Evolutionary conservation across 2,113 vertebrate species (phyloP), one percentile per base, ranked within the genome.

Genomic region (Neolamprologus sp.): DNA sequence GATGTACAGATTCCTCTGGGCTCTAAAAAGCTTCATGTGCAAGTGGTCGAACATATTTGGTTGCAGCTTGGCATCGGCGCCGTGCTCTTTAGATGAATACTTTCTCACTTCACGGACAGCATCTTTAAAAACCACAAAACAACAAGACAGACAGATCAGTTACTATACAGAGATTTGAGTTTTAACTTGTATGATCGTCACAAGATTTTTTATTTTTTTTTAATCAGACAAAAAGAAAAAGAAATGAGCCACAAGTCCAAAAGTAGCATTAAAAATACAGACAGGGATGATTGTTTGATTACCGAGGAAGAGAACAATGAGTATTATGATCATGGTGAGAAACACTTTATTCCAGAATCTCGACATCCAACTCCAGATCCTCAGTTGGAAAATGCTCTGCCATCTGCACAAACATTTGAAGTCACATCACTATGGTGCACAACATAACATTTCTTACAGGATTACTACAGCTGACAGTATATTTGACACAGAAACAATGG

Each of bases 11-110:
- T 99, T 99, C 94, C 99, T 97, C 95, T 99, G 99, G 0, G 98
- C 97, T 87, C 98, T 95, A 90, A 99, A 99, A 28, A 99, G 98
- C 96, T 99, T 99, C 98, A 99, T 99, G 91, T 99, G 98, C 65
- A 98, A 94, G 88, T 99, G 97, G 94, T 99, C 98, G 82, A 95
- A 96, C 89, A 96, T 96, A 87, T 92, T 97, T 19, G 96, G 86
- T 31, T 94, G 96, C 75, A 96, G 28, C 81, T 95, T 95, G 71
- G 93, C 65, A 63, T 89, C 87, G 80, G 94, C 96, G 51, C 95
- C 80, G 5, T 84, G 33, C 1, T 97, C 95, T 82, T 90, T 31
- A 1, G 57, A 55, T 0, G 98, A 98, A 79, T 99, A 99, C 85
- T 99, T 99, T 90, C 95, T 97, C 85, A 99, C 97, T 95, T 99